Evolutionary conservation across 2,113 vertebrate genomes (phyloP).

Genomic region (Spizaetus ornatus): DNA sequence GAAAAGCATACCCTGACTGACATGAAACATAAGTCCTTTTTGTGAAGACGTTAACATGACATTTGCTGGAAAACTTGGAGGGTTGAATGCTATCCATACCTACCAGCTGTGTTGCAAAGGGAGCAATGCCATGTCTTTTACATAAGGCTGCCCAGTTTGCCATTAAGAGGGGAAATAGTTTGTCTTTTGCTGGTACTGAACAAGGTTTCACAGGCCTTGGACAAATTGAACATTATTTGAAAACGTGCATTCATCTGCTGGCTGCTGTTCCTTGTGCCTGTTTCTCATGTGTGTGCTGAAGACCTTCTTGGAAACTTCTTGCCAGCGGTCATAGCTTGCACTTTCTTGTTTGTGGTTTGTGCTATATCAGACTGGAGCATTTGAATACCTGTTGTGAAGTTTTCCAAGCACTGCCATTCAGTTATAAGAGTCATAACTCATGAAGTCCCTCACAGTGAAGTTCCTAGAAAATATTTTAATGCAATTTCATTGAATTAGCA

Average conservation of each 20-base stretch:
- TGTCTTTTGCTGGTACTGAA: slow-evolving; percentile 17
- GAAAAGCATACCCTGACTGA: not conserved
- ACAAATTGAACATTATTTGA: slow-evolving; percentile 39
- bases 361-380: not conserved
- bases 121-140: slow-evolving; percentile 34
- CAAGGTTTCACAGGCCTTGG: slow-evolving; percentile 19
- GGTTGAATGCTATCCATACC: slow-evolving; percentile 61
- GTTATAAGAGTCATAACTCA: not conserved
- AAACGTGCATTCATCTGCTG: not conserved
- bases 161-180: not conserved
- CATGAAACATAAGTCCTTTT: not conserved
- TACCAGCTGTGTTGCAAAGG: slow-evolving; percentile 40
- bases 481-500: not conserved
- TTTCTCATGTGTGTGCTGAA: not conserved
- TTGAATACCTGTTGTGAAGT: not conserved
- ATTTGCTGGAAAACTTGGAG: not conserved
- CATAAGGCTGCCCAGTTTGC: slow-evolving; percentile 1
- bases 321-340: not conserved
- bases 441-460: not conserved
- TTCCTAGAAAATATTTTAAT: not conserved
- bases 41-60: not conserved
- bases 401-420: not conserved
- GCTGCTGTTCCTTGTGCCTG: not conserved
- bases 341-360: not conserved
- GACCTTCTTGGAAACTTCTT: not conserved